These are phyloP conservation scores for Euzophera pinguis DNA, from an alignment of 2,888 invertebrate genomes.

Conservation along the genomic window DNA sequence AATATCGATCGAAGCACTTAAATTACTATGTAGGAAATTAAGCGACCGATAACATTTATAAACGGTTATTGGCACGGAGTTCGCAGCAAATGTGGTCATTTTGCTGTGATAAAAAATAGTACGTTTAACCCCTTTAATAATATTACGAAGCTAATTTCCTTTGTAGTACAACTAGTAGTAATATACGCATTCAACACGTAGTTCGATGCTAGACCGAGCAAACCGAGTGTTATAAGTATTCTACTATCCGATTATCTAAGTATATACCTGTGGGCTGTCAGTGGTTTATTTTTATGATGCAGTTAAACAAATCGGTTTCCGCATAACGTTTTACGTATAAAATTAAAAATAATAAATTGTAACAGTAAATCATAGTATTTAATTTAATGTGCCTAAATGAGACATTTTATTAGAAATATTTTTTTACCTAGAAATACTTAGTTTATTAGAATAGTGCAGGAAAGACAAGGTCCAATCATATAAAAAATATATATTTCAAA, in stretches of 20 bases:
- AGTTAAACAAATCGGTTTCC: conserved; percentile 8
- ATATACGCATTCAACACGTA: conserved; percentile 7
- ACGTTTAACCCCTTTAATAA: not conserved
- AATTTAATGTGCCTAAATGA: too few relatives aligned
- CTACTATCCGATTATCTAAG: conserved; percentile 10
- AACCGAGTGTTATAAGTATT: conserved; percentile 2
- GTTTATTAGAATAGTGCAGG: too few relatives aligned
- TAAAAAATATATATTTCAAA: too few relatives aligned
- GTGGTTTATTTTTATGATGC: conserved; percentile 10
- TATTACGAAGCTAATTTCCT: not conserved
- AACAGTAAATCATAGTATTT: too few relatives aligned
- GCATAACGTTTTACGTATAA: not conserved
- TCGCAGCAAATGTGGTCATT: not conserved
- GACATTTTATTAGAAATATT: too few relatives aligned
- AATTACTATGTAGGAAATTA: conserved; percentile 36
- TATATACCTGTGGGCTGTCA: not conserved
- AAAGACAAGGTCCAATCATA: too few relatives aligned
- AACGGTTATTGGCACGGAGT: conserved; percentile 15
- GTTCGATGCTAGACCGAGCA: not conserved
- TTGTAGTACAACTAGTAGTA: not conserved
- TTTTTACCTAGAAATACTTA: too few relatives aligned
- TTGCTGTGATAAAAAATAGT: not conserved
- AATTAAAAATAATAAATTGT: not conserved
- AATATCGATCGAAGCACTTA: conserved; percentile 37
- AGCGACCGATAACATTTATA: conserved; percentile 22